Percentiles rank a stretch among this genome's conserved stretches.
phyloP scores from a whole-genome alignment of 2,113 vertebrate genomes.

The Scophthalmus maximus region DNA sequence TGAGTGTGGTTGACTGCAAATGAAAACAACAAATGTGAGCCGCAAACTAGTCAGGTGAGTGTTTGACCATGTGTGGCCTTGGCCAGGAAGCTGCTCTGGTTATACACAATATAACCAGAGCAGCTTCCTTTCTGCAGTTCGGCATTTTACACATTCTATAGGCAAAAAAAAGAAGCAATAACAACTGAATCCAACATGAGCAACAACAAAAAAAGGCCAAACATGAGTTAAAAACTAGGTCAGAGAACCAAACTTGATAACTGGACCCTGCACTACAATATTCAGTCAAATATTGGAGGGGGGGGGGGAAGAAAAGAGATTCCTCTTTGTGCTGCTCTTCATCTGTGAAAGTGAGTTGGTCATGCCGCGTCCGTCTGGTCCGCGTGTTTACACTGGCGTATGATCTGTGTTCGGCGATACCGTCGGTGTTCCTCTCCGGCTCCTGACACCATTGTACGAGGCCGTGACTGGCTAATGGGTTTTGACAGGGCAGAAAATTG shows the following conservation, averaged over 20 bases:
- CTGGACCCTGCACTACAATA: neutral
- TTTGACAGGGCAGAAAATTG: constrained; percentile 76
- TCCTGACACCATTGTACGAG: constrained; percentile 49
- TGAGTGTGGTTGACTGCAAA: no score
- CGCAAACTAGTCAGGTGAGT: no score
- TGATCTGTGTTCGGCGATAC: constrained; percentile 57
- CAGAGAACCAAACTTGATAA: neutral
- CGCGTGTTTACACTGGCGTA: constrained; percentile 47
- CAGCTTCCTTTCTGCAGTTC: neutral
- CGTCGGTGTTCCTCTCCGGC: constrained; percentile 23
- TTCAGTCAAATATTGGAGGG: neutral
- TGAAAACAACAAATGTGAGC: no score
- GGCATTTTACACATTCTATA: neutral
- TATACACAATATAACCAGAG: no score
- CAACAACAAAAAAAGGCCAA: neutral
- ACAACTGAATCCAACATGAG: neutral
- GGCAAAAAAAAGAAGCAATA: neutral
- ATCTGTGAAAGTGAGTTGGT: constrained; percentile 13
- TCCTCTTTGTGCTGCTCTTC: neutral
- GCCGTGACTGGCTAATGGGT: constrained; percentile 66
- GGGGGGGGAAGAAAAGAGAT: neutral
- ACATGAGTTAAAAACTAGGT: neutral
- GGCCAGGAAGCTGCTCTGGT: no score
- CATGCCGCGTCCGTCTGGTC: constrained; percentile 23
- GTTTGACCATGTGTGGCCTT: no score